These are phyloP conservation scores for Polyodon spathula DNA, from an alignment of 2,113 vertebrate genomes.

Conservation along the genomic window DNA sequence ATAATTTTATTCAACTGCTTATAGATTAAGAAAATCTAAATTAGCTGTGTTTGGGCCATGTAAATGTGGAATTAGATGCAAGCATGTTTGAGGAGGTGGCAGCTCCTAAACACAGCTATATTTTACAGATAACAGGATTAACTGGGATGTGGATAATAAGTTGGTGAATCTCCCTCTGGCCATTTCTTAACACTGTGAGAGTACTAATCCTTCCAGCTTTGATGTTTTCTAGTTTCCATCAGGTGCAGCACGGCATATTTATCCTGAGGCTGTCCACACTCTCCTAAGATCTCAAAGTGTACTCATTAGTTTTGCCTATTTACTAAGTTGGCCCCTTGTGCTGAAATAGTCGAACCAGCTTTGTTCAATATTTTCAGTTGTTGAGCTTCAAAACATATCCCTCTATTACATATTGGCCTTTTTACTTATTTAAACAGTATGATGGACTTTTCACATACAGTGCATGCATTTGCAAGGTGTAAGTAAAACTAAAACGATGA, in stretches of 20 bases:
- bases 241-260: constrained; percentile 88
- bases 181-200: constrained; percentile 92
- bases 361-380: too few species aligned
- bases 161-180: constrained; percentile 96
- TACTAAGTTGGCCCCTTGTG: constrained; percentile 95
- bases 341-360: constrained; percentile 40
- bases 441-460: too few species aligned
- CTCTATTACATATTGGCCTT: too few species aligned
- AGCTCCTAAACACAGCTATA: constrained; percentile 98
- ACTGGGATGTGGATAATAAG: constrained; percentile 99
- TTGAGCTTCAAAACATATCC: too few species aligned
- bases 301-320: constrained; percentile 99
- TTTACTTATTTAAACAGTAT: too few species aligned
- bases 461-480: too few species aligned
- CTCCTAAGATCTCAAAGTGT: constrained; percentile 93
- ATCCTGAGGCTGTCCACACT: constrained; percentile 82
- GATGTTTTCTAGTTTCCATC: constrained; percentile 99
- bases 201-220: constrained; percentile 99
- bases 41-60: constrained; percentile 54
- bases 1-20: constrained; percentile 16
- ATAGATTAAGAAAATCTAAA: constrained; percentile 40
- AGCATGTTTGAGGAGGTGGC: constrained; percentile 77
- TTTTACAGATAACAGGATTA: constrained; percentile 99
- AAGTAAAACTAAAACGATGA: too few species aligned
- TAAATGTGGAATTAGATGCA: constrained; percentile 64